Evolutionary conservation across 2,888 invertebrate species (phyloP), one percentile per base, ranked within the genome.

Genomic region (Scaptodrosophila latifasciaeformis): DNA sequence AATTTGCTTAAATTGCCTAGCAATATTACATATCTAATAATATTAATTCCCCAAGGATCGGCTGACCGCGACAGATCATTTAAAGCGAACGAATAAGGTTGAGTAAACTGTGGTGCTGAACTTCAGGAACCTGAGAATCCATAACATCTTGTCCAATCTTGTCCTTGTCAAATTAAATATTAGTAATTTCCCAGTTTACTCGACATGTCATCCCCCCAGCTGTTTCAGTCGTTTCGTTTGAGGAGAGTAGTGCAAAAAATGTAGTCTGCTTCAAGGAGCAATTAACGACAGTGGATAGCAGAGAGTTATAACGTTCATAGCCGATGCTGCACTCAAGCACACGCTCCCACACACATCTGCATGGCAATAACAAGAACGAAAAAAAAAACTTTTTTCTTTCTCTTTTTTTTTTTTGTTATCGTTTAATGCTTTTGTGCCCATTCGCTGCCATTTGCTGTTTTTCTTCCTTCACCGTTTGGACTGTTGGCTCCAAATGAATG

Each of bases 211-310:
- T 24, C 7, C n/a, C n/a, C n/a, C n/a, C n/a, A n/a, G n/a, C n/a
- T n/a, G n/a, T 3, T 24, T 3, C 24, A 24, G 24, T 24, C 24
- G 7, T 5, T n/a, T n/a, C n/a, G n/a, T n/a, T n/a, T 24, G 24
- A 24, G 24, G 24, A 24, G 24, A 3, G 3, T 24, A 24, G 24
- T 3, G 24, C 4, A 7, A 24, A 24, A 24, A 24, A 7, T 67
- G 54, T 72, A 61, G 68, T 58, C 68, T 62, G 70, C 75, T 77
- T 80, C 81, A 75, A 75, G 75, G 78, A 75, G 78, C 75, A 75
- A 80, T 75, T 77, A 80, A 80, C 75, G 68, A 64, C 78, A 75
- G 78, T 63, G 68, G 63, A 72, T 79, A 63, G 64, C 79, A 63
- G 57, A 70, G 67, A 80, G 68, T 68, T 70, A 77, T 65, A 57